Percentiles rank a stretch among this genome's conserved stretches.
phyloP scores from a whole-genome alignment of 2,113 vertebrate species.

The Callionymus lyra region DNA sequence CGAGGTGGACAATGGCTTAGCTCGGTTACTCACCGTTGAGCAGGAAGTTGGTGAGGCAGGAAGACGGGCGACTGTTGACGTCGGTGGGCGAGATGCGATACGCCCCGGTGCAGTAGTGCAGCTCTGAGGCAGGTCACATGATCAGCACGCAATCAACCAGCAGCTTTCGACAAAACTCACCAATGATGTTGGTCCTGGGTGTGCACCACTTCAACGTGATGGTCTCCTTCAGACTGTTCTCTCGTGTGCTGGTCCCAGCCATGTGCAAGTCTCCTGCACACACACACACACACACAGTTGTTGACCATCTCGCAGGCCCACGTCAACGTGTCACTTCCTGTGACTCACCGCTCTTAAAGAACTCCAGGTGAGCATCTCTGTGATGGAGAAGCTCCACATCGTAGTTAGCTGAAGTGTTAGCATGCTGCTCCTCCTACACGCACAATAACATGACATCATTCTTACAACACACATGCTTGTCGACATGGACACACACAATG shows the following conservation, averaged over 20 bases:
- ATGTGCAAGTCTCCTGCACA: conserved; percentile 81
- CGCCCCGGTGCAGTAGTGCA: conserved; percentile 95
- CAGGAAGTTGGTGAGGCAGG: conserved; percentile 96
- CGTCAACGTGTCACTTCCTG: neutral
- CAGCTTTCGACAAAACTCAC: conserved; percentile 55
- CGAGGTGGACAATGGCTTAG: neutral
- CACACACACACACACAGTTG: no score
- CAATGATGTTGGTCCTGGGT: conserved; percentile 90
- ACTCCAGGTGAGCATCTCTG: conserved; percentile 91
- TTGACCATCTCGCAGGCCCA: no score
- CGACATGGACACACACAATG: conserved; percentile 33
- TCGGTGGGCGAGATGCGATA: conserved; percentile 96
- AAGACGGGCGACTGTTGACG: conserved; percentile 97
- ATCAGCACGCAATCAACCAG: neutral
- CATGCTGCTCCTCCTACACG: conserved; percentile 94
- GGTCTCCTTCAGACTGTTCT: conserved; percentile 86
- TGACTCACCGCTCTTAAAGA: conserved; percentile 85
- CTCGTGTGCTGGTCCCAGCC: conserved; percentile 74
- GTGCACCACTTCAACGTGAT: conserved; percentile 97
- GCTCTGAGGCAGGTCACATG: conserved; percentile 64
- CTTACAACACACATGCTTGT: neutral
- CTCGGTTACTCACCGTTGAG: conserved; percentile 75
- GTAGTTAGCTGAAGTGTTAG: conserved; percentile 97
- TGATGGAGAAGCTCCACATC: conserved; percentile 97
- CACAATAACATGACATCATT: conserved; percentile 2